A percentile compares a stretch with the other conserved stretches of the same genome.
Conservation (phyloP, 2,888 invertebrate species). For the Prosapia bicincta region DNA sequence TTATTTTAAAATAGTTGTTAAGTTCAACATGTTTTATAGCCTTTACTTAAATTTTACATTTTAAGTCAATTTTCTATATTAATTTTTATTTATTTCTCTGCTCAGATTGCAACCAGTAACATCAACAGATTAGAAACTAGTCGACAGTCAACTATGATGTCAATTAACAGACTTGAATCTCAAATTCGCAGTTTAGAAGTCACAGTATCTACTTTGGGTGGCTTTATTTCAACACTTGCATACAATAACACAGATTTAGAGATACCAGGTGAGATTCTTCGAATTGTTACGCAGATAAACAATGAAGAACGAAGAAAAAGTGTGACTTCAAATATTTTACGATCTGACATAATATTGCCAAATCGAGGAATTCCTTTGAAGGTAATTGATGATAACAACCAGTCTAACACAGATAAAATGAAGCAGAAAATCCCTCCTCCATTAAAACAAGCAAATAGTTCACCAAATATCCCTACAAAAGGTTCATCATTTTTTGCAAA, state of each 20-base stretch:
- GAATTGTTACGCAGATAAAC: constrained; percentile 64
- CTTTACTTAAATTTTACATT: no score
- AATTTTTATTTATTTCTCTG: constrained; percentile 9
- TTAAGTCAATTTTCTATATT: no score
- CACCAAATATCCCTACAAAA: constrained; percentile 31
- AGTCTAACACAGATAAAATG: constrained; percentile 33
- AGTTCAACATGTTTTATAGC: no score
- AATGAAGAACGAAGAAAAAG: constrained; percentile 49
- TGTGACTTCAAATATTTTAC: constrained; percentile 38
- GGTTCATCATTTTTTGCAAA: constrained; percentile 33
- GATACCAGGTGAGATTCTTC: constrained; percentile 68
- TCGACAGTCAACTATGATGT: constrained; percentile 59
- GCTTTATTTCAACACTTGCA: constrained; percentile 66
- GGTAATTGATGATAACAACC: constrained; percentile 52
- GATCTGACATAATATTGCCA: constrained; percentile 6
- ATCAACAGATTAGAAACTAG: constrained; percentile 65
- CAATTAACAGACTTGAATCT: constrained; percentile 62
- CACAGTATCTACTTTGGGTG: constrained; percentile 66
- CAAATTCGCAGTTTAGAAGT: constrained; percentile 71
- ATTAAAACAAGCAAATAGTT: constrained; percentile 32
- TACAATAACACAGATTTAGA: constrained; percentile 63
- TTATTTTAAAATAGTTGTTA: no score
- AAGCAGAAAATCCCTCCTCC: constrained; percentile 14
- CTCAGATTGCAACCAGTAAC: constrained; percentile 51
- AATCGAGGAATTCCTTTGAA: constrained; percentile 48